A percentile compares a stretch with the other conserved stretches of the same genome.
phyloP scores from a whole-genome alignment of 2,113 vertebrate species.

The Gavialis gangeticus region DNA sequence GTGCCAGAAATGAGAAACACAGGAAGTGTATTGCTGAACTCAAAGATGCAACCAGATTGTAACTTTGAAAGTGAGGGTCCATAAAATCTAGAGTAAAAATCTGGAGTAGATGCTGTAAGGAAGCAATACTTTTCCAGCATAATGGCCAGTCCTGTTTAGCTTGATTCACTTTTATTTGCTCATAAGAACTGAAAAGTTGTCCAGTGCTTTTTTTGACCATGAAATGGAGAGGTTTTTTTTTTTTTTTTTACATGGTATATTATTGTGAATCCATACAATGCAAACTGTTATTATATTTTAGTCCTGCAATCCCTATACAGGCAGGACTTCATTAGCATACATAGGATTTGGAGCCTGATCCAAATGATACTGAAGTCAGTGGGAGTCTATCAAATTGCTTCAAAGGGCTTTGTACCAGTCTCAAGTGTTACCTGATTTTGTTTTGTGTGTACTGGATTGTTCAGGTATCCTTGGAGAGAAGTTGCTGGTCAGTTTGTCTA shows the following conservation, averaged over 20 bases:
- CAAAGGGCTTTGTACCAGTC: background rate
- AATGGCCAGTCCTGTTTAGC: background rate
- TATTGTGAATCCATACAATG: background rate
- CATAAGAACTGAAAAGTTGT: background rate
- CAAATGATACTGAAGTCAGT: background rate
- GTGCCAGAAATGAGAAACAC: background rate
- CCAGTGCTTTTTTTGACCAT: background rate
- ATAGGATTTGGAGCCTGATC: background rate
- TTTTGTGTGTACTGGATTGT: background rate
- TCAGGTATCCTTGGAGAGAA: background rate
- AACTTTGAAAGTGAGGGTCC: background rate
- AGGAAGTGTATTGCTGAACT: background rate
- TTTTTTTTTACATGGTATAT: background rate
- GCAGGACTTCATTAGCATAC: background rate
- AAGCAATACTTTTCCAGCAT: background rate
- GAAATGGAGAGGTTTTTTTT: background rate
- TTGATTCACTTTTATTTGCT: background rate
- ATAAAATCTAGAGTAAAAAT: background rate
- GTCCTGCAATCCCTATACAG: background rate
- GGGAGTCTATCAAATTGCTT: background rate
- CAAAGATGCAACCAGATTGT: background rate
- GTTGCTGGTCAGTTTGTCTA: background rate
- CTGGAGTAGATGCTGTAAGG: background rate
- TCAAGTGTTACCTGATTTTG: accelerated
- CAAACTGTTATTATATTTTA: background rate